A percentile compares a stretch with the other conserved stretches of the same genome.
Evolutionary conservation across 2,113 vertebrate species (phyloP).

Genomic region (Anoura caudifer): DNA sequence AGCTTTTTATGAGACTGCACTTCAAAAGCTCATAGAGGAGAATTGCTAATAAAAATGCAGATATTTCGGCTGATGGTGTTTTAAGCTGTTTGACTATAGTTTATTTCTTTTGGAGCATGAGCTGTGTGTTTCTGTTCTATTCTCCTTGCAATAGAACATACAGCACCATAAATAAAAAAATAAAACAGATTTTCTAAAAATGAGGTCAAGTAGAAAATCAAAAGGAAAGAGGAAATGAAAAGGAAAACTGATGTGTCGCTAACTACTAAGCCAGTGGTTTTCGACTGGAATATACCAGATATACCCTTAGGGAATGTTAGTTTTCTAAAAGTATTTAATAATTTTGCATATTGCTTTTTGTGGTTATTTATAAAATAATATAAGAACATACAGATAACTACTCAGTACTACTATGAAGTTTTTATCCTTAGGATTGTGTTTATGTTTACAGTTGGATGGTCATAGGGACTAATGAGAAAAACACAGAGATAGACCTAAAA

Average conservation of each 20-base stretch:
- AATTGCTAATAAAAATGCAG: not conserved
- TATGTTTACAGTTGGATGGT: not conserved
- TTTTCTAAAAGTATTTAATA: not conserved
- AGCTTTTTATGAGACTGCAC: not conserved
- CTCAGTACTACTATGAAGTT: not conserved
- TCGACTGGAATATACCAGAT: not conserved
- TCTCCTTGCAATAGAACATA: not conserved
- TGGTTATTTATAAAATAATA: not conserved
- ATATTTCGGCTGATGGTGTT: not conserved
- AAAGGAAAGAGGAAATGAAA: not conserved
- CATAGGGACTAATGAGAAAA: not conserved
- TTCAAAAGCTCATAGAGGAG: not conserved
- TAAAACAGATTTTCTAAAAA: conserved; percentile 1
- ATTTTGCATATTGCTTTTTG: not conserved
- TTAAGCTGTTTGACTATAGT: not conserved
- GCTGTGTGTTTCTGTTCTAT: not conserved
- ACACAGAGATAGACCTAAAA: not conserved
- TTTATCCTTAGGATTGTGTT: not conserved
- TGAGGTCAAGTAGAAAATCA: conserved; percentile 1
- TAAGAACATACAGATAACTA: not conserved
- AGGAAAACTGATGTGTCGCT: not conserved
- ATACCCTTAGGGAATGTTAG: not conserved
- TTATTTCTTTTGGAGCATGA: not conserved
- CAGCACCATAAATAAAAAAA: not conserved
- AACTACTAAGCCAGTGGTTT: not conserved